Percentiles rank a stretch among this genome's conserved stretches.
Evolutionary conservation across 2,888 invertebrate genomes (phyloP).

Genomic region (Phyto melanocephala): DNA sequence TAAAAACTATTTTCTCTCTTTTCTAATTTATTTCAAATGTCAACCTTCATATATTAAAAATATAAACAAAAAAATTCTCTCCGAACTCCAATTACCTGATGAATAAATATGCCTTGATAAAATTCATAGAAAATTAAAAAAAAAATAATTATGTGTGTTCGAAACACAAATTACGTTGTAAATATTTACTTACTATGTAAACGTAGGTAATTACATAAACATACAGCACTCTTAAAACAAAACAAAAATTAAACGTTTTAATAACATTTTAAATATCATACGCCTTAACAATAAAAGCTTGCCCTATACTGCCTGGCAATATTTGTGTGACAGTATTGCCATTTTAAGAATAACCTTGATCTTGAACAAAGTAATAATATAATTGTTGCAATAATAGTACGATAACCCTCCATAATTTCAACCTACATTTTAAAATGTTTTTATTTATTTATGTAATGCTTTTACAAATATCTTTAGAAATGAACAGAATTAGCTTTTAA

Average conservation of each 20-base stretch:
- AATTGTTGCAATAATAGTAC: not conserved
- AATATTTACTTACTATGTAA: slow-evolving; percentile 43
- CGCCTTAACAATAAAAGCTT: not conserved
- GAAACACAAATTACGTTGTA: no score
- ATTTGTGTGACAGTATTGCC: not conserved
- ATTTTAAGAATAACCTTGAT: slow-evolving; percentile 51
- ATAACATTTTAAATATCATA: not conserved
- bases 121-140: not conserved
- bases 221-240: not conserved
- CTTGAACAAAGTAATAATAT: slow-evolving; percentile 39
- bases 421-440: slow-evolving; percentile 42
- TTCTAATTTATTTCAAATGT: no score
- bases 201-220: not conserved
- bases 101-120: no score
- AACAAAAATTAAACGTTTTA: not conserved
- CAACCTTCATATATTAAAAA: no score
- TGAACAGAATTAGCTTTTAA: slow-evolving; percentile 37
- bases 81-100: no score
- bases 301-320: not conserved
- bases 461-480: not conserved
- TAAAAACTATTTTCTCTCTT: no score
- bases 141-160: no score
- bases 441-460: slow-evolving; percentile 24
- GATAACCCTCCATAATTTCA: slow-evolving; percentile 34
- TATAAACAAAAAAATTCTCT: no score